These are phyloP conservation scores for Ornithorhynchus anatinus DNA, from an alignment of 2,113 vertebrate genomes.

Conservation along the genomic window DNA sequence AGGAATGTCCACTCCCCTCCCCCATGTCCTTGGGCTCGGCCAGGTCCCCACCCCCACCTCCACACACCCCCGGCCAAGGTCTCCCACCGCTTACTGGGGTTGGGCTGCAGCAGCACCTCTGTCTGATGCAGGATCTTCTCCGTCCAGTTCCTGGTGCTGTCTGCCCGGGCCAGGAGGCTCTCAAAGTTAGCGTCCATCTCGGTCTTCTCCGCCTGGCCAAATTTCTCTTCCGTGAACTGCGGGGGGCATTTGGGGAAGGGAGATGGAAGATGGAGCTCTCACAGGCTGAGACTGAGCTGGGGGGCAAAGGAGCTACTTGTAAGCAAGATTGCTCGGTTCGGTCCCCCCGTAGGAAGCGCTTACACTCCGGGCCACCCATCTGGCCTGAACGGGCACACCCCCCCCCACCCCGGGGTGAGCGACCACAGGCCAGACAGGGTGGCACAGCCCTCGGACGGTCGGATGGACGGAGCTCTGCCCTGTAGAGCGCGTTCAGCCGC, in stretches of 20 bases:
- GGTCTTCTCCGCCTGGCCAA: slow-evolving; percentile 92
- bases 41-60: neutral
- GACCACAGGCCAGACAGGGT: no score
- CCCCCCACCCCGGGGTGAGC: no score
- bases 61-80: neutral
- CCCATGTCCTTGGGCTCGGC: neutral
- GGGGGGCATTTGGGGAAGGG: neutral
- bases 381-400: no score
- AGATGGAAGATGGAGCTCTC: neutral
- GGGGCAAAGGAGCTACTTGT: neutral
- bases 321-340: neutral
- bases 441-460: no score
- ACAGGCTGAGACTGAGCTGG: no score
- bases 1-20: no score
- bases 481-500: no score
- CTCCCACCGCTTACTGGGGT: slow-evolving; percentile 81
- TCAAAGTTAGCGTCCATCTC: slow-evolving; percentile 92
- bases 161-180: slow-evolving; percentile 86
- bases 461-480: no score
- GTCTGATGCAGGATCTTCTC: slow-evolving; percentile 93
- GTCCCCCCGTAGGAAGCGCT: no score
- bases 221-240: slow-evolving; percentile 95
- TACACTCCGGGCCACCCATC: no score
- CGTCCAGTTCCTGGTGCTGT: slow-evolving; percentile 93
- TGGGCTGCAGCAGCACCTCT: slow-evolving; percentile 91